These are phyloP conservation scores for Pithys albifrons DNA, from an alignment of 2,113 vertebrate species.

Conservation along the genomic window DNA sequence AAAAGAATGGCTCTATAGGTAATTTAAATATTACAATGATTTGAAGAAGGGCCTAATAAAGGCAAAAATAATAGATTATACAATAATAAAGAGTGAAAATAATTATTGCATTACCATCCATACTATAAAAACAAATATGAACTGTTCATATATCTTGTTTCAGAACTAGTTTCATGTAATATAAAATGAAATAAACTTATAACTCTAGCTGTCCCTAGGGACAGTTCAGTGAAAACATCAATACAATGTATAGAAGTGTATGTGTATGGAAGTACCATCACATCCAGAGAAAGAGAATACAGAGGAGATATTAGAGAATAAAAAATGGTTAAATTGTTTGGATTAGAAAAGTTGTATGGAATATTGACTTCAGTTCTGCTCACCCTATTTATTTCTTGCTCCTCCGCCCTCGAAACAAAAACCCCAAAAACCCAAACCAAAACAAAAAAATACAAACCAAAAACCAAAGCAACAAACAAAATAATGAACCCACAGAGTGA, in stretches of 20 bases:
- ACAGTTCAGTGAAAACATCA: background rate
- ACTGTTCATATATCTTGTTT: background rate
- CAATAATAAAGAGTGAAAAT: background rate
- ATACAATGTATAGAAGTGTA: background rate
- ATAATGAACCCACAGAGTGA: background rate
- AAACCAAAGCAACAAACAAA: background rate
- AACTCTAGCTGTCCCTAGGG: background rate
- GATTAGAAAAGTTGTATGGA: background rate
- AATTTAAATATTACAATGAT: background rate
- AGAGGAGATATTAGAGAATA: background rate
- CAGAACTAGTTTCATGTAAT: background rate
- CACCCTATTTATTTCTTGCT: background rate
- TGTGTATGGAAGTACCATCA: background rate
- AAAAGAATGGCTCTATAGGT: background rate
- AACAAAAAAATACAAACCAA: background rate
- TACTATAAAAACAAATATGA: background rate
- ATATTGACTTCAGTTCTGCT: background rate
- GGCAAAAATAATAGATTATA: background rate
- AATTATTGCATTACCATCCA: background rate
- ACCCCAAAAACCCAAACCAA: background rate
- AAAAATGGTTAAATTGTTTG: background rate
- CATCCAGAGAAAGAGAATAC: background rate
- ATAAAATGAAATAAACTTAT: background rate
- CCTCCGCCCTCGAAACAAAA: background rate
- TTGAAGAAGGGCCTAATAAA: background rate